phyloP scores from a whole-genome alignment of 37 sponge, comb jelly and placozoan species.

The Ianthella basta region DNA sequence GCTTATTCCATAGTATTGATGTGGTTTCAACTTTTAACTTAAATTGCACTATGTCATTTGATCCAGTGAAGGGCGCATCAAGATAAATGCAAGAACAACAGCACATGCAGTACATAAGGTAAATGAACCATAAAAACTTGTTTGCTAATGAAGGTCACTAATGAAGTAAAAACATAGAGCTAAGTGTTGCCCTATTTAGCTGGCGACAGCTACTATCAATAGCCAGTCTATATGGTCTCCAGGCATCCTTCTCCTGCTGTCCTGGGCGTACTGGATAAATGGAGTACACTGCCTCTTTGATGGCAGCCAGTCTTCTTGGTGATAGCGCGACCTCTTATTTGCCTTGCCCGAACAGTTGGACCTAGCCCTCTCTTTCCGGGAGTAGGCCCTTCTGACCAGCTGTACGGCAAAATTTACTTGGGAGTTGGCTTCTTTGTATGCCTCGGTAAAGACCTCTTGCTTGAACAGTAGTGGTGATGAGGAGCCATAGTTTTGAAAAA shows the following conservation, averaged over 20 bases:
- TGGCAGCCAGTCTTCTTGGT: neutral
- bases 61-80: too few species aligned
- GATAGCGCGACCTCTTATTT: neutral
- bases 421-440: neutral
- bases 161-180: neutral
- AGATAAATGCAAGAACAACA: too few species aligned
- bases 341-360: neutral
- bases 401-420: neutral
- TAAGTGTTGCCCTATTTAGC: neutral
- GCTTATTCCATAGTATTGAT: too few species aligned
- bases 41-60: too few species aligned
- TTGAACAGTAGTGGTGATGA: neutral
- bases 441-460: neutral
- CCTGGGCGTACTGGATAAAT: neutral
- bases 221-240: neutral
- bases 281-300: neutral
- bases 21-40: too few species aligned
- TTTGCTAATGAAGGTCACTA: too few species aligned
- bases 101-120: too few species aligned
- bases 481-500: neutral
- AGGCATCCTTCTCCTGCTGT: neutral
- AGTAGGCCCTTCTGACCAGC: neutral
- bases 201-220: neutral
- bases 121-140: too few species aligned
- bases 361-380: neutral